Conservation (phyloP, 2,888 invertebrate species). For the Cantharis rustica region DNA sequence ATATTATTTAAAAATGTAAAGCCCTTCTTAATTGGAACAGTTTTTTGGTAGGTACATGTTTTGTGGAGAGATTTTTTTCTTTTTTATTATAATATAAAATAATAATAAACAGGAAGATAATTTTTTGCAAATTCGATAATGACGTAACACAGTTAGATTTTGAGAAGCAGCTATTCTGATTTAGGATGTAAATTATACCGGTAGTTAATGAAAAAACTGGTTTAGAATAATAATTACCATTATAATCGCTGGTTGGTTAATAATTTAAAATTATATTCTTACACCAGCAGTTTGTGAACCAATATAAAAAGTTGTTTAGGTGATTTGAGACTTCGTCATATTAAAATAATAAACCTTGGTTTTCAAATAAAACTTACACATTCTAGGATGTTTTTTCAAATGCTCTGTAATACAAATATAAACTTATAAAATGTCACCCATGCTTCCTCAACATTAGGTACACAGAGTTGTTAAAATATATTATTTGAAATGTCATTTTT, state of each 20-base stretch:
- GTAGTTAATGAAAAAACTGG: not conserved
- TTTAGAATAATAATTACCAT: not conserved
- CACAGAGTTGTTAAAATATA: not conserved
- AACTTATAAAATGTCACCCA: not conserved
- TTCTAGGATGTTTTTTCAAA: not conserved
- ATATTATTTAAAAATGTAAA: not conserved
- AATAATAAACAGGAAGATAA: conserved; percentile 4
- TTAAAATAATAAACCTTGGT: conserved; percentile 4
- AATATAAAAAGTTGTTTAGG: not conserved
- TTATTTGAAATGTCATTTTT: not conserved
- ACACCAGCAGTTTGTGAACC: not conserved
- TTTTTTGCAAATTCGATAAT: not conserved
- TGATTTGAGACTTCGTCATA: not conserved
- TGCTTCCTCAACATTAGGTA: not conserved
- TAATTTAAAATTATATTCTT: not conserved
- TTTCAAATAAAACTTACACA: not conserved
- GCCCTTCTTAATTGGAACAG: not conserved
- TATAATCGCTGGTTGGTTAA: not conserved
- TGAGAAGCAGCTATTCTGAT: not conserved
- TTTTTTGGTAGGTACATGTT: not conserved
- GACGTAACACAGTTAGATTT: not conserved
- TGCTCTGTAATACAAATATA: not conserved
- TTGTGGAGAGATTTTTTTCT: too few relatives aligned
- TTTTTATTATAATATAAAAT: not conserved
- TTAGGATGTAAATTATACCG: not conserved